These are phyloP conservation scores for Hemicrepidius hirtus DNA, from an alignment of 2,888 invertebrate genomes.

Conservation along the genomic window DNA sequence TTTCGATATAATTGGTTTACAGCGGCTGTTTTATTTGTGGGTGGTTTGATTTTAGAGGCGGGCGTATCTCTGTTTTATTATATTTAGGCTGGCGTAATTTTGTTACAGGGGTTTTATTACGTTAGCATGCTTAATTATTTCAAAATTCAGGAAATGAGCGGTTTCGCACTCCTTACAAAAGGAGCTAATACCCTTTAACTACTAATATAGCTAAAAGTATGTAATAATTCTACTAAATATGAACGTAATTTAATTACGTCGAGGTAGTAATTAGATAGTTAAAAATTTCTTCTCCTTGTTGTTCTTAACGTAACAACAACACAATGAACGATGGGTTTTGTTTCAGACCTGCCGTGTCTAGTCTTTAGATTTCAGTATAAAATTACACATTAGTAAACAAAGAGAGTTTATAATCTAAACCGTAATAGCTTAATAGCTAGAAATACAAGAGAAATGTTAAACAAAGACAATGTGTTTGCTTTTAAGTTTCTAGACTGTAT, in stretches of 20 bases:
- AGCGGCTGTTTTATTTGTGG: conserved; percentile 30
- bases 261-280: no score
- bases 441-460: no score
- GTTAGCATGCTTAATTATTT: conserved; percentile 39
- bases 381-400: no score
- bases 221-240: not conserved
- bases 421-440: no score
- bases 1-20: conserved; percentile 26
- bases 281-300: no score
- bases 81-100: conserved; percentile 30
- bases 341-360: no score
- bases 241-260: not conserved
- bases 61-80: conserved; percentile 38
- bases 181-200: conserved; percentile 11
- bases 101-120: conserved; percentile 42
- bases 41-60: conserved; percentile 32
- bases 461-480: no score
- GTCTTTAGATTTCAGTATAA: no score
- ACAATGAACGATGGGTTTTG: no score
- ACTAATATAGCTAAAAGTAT: conserved; percentile 20
- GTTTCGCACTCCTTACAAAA: conserved; percentile 28
- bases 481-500: no score
- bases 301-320: no score
- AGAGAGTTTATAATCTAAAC: no score
- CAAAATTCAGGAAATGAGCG: conserved; percentile 25